These are phyloP conservation scores for Meandrina meandrites DNA, from an alignment of 92 coral and sea anemone species.

Conservation along the genomic window DNA sequence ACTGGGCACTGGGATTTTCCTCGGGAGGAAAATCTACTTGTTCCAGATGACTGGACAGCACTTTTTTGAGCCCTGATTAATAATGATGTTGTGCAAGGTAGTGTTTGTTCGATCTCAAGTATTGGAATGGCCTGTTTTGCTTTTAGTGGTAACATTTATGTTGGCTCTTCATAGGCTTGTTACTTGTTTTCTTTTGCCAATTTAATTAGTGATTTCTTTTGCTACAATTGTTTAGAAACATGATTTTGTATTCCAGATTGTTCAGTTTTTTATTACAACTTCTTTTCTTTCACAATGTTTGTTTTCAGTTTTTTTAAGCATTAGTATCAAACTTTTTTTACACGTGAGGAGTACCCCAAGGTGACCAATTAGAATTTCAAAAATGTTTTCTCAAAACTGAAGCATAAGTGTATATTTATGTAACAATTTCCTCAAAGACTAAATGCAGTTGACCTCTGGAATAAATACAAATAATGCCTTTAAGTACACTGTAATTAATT, in stretches of 20 bases:
- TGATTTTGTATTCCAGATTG: background rate
- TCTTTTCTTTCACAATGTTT: background rate
- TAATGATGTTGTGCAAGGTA: too few species aligned
- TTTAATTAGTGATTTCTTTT: background rate
- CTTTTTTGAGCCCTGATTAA: too few species aligned
- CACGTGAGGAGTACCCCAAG: background rate
- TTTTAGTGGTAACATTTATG: background rate
- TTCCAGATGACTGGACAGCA: too few species aligned
- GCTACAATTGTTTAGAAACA: background rate
- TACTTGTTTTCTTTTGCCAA: background rate
- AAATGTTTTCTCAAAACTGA: background rate
- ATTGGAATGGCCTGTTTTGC: background rate
- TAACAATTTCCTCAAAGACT: background rate
- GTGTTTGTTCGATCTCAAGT: background rate
- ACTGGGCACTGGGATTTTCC: too few species aligned
- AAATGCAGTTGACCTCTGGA: background rate
- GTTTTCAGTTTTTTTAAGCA: background rate
- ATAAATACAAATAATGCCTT: too few species aligned
- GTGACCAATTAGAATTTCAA: background rate
- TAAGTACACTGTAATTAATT: background rate
- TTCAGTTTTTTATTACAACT: background rate
- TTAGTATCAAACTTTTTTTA: background rate
- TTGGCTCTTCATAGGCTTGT: background rate
- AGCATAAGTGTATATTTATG: background rate
- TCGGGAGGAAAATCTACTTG: too few species aligned